These are phyloP conservation scores for Erpetoichthys calabaricus DNA, from an alignment of 2,797 vertebrate species.

Conservation along the genomic window DNA sequence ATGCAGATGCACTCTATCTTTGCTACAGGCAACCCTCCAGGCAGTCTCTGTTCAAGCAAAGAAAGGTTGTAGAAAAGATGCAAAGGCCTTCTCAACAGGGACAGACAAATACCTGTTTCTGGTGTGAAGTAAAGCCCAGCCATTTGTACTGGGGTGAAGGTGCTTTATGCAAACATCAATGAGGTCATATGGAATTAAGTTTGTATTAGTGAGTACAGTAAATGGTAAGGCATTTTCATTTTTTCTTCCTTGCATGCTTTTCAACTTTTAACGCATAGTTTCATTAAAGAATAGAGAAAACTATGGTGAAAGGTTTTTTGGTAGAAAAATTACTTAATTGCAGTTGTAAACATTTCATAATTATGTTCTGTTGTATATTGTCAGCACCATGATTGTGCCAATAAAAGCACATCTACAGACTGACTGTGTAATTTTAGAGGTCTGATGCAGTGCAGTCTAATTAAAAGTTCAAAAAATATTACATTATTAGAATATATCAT, in stretches of 20 bases:
- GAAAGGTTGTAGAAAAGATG: constrained; percentile 18
- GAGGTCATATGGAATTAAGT: constrained; percentile 37
- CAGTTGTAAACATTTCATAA: too few species aligned
- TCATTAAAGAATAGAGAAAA: too few species aligned
- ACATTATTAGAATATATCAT: too few species aligned
- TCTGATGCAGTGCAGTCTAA: too few species aligned
- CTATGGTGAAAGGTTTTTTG: too few species aligned
- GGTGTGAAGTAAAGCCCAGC: constrained; percentile 30
- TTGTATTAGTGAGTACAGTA: constrained; percentile 32
- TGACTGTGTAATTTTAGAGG: too few species aligned
- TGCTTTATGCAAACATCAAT: constrained; percentile 39
- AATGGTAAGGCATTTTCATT: constrained; percentile 36
- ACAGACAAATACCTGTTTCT: constrained; percentile 23
- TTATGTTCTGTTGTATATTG: too few species aligned
- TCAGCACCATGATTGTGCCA: too few species aligned
- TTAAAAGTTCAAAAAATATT: too few species aligned
- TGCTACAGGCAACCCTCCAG: constrained; percentile 27
- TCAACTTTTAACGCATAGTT: background rate
- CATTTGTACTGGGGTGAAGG: constrained; percentile 27
- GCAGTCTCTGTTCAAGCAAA: constrained; percentile 23
- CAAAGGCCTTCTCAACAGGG: constrained; percentile 22
- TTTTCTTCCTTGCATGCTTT: constrained; percentile 25
- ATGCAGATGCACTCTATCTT: constrained; percentile 15
- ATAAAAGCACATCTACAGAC: too few species aligned
- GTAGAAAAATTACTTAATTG: too few species aligned